Conservation (phyloP, 2,113 vertebrate genomes). For the Python bivittatus region DNA sequence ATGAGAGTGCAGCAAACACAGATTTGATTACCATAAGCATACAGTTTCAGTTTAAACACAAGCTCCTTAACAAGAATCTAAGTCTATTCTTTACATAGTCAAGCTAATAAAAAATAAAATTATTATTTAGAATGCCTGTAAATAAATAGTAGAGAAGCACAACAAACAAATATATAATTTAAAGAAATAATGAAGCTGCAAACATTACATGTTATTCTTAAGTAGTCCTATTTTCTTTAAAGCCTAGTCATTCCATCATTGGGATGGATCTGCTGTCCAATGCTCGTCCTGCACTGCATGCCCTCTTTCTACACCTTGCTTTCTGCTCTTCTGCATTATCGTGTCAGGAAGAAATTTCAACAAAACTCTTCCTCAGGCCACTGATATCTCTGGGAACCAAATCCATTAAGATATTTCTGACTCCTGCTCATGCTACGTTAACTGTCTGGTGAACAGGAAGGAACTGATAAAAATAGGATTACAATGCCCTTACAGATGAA, state of each 20-base stretch:
- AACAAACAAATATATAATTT: not conserved
- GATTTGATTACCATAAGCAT: not conserved
- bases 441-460: conserved; percentile 83
- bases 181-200: not conserved
- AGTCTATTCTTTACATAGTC: not conserved
- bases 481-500: conserved; percentile 80
- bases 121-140: not conserved
- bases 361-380: conserved; percentile 76
- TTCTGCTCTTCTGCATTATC: conserved; percentile 71
- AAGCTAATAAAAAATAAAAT: not conserved
- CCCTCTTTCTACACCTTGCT: conserved; percentile 54
- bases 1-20: not conserved
- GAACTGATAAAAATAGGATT: conserved; percentile 87
- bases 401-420: conserved; percentile 83
- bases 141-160: not conserved
- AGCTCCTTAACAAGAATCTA: not conserved
- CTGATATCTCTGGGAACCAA: conserved; percentile 78
- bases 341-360: conserved; percentile 76
- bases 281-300: not conserved
- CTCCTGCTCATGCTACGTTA: conserved; percentile 77
- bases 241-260: not conserved
- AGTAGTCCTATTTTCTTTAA: not conserved
- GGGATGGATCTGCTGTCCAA: not conserved
- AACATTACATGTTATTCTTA: not conserved
- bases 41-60: not conserved